Evolutionary conservation across 2,113 vertebrate species (phyloP).

Genomic region (Oreochromis niloticus): DNA sequence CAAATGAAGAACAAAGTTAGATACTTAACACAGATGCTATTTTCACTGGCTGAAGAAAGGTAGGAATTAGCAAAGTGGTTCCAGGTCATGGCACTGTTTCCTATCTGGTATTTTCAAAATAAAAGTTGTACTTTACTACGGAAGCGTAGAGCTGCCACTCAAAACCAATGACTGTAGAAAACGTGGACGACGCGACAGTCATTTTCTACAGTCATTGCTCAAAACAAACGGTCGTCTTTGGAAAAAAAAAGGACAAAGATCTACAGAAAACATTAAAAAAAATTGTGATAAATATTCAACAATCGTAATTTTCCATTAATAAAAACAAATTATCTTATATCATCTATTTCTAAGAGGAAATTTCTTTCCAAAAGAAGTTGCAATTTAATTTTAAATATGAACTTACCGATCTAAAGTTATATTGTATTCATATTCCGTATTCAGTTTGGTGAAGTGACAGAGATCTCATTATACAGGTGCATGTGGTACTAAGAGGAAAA

Average conservation of each 20-base stretch:
- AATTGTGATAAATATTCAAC: background rate
- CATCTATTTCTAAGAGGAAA: background rate
- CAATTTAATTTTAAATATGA: background rate
- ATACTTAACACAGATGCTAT: rapidly evolving
- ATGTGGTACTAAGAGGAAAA: background rate
- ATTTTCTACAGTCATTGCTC: no score
- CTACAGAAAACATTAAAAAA: background rate
- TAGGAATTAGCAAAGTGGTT: background rate
- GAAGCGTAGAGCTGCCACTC: no score
- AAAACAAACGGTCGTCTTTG: background rate
- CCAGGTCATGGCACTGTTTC: background rate
- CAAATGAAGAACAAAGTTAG: rapidly evolving
- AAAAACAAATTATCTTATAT: background rate
- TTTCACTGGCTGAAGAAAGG: background rate
- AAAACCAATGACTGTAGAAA: no score
- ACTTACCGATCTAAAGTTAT: background rate
- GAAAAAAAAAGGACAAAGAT: background rate
- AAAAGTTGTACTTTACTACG: background rate
- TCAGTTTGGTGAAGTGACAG: background rate
- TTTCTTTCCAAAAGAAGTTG: background rate
- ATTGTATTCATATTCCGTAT: background rate
- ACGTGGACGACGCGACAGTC: no score
- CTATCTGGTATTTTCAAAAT: slow-evolving; percentile 9
- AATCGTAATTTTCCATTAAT: background rate
- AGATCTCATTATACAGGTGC: background rate